A percentile compares a stretch with the other conserved stretches of the same genome.
phyloP scores from a whole-genome alignment of 2,888 invertebrate genomes.

The Noctua pronuba region DNA sequence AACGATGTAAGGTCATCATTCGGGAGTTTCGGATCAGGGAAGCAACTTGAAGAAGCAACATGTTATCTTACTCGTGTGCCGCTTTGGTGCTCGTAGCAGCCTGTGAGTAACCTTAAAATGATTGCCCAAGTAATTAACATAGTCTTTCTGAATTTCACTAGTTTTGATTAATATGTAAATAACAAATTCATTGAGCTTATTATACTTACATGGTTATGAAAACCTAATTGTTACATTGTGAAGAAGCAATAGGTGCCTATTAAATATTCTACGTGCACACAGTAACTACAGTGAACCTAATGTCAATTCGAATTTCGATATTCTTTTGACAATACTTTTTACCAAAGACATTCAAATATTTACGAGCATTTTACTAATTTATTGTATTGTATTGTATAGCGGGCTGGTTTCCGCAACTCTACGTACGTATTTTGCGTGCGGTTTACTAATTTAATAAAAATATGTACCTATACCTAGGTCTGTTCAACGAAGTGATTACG shows the following conservation, averaged over 20 bases:
- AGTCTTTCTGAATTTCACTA: background rate
- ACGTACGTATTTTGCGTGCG: too few species aligned
- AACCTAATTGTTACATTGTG: background rate
- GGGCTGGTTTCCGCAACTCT: too few species aligned
- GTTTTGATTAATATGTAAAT: background rate
- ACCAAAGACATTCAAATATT: too few species aligned
- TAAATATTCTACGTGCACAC: background rate
- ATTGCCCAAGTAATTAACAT: background rate
- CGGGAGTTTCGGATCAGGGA: conserved; percentile 16
- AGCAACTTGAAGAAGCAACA: conserved; percentile 54
- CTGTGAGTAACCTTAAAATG: conserved; percentile 66
- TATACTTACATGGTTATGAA: background rate
- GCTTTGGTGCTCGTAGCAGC: conserved; percentile 63
- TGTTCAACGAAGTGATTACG: background rate
- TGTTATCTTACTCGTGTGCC: conserved; percentile 67
- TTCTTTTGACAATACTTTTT: background rate
- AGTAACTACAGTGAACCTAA: background rate
- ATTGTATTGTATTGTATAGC: too few species aligned
- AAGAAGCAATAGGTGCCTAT: background rate
- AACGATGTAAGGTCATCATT: conserved; percentile 53
- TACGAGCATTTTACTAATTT: too few species aligned
- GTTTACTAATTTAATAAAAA: background rate
- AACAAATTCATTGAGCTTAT: background rate
- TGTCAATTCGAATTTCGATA: background rate
- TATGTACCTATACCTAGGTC: background rate